Evolutionary conservation across 2,113 vertebrate genomes (phyloP), one percentile per base, ranked within the genome.

Genomic region (Centropus bengalensis): DNA sequence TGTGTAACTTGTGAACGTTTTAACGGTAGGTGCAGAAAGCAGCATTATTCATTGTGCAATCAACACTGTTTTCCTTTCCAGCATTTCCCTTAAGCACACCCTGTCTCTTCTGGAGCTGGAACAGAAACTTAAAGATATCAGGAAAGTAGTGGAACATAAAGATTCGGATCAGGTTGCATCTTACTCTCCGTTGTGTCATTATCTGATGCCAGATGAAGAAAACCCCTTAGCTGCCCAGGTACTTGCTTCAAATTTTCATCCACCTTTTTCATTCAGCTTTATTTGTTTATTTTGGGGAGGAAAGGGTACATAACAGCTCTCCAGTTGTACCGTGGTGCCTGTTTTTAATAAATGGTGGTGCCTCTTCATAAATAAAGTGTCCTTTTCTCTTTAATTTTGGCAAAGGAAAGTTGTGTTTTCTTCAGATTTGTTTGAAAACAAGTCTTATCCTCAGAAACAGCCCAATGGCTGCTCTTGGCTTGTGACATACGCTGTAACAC

Each of bases 141-240:
- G 99, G 89, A 97, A 97, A 17, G 96, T 98, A 76, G 98, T 99
- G 89, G 99, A 99, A 95, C 94, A 93, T 82, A 94, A 82, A 54
- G 79, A 97, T 85, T 89, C 69, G 16, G 92, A 97, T 14, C 94
- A 93, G 42, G 82, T 83, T 84, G 93, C 40, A 47, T 82, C 95
- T 96, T 94, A 78, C 84, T 97, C 97, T 51, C 94, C 98, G 8
- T 97, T 99, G 62, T 98, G 98, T 92, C 98, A 97, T 88, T 99
- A 99, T 96, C 97, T 99, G 98, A 98, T 99, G 98, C 98, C 99
- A 40, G 99, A 99, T 91, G 99, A 99, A 90, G 99, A 99, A 97
- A 98, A 98, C 70, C 98, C 98, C 4, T 97, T 99, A 63, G 98
- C 98, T n/a, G 97, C 98, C 56, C 99, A 99, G 99, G 99, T 99